Evolutionary conservation across 2,113 vertebrate species (phyloP).

Genomic region (Synodontis membranacea): DNA sequence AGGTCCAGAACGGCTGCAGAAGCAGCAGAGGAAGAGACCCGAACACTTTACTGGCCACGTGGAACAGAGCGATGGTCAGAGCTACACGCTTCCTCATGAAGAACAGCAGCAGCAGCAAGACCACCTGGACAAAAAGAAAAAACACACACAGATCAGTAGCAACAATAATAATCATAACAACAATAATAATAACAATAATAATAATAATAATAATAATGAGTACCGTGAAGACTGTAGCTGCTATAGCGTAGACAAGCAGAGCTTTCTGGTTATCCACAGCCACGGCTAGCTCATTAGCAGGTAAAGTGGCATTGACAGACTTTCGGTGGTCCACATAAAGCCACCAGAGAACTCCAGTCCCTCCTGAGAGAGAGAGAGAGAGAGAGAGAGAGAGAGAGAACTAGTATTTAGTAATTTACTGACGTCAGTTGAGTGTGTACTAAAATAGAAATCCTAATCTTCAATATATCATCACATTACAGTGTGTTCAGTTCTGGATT

Average conservation of each 20-base stretch:
- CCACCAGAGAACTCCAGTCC: slow-evolving; percentile 92
- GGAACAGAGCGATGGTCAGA: slow-evolving; percentile 94
- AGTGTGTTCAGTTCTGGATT: too few species aligned
- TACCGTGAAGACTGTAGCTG: slow-evolving; percentile 92
- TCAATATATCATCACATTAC: not conserved
- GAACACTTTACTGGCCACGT: slow-evolving; percentile 96
- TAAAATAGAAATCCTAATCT: not conserved
- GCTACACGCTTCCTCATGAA: slow-evolving; percentile 95
- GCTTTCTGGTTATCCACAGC: slow-evolving; percentile 87
- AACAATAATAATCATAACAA: not conserved
- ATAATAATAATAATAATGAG: not conserved
- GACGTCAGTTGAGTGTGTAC: too few species aligned
- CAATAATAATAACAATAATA: not conserved
- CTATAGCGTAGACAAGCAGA: slow-evolving; percentile 88
- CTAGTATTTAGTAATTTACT: too few species aligned
- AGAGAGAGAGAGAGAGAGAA: too few species aligned
- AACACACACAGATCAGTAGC: not conserved
- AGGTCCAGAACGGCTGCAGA: slow-evolving; percentile 96
- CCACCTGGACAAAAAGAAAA: slow-evolving; percentile 69
- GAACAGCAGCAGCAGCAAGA: slow-evolving; percentile 90
- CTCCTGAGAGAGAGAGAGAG: slow-evolving; percentile 77
- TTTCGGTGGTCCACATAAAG: slow-evolving; percentile 83
- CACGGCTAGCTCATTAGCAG: slow-evolving; percentile 78
- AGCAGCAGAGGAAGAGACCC: slow-evolving; percentile 87
- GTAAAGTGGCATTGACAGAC: slow-evolving; percentile 64